Conservation (phyloP, 2,113 vertebrate species). For the Stictonetta naevosa region DNA sequence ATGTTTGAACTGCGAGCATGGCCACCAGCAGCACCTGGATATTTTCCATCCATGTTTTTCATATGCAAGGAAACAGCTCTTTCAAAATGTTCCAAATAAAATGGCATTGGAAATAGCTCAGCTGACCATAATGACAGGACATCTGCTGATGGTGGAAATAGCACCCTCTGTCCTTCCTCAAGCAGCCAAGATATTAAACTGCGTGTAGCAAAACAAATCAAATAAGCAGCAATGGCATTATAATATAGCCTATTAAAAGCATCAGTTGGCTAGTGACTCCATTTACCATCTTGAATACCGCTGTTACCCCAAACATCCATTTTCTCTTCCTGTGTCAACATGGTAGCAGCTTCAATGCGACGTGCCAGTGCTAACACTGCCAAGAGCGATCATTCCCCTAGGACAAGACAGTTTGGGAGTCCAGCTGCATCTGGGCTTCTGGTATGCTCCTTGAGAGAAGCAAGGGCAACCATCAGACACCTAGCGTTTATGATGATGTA, state of each 20-base stretch:
- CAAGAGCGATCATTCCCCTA: background rate
- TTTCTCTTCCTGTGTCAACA: background rate
- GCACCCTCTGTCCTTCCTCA: background rate
- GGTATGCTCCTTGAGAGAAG: background rate
- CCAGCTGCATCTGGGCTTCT: background rate
- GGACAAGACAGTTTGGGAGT: background rate
- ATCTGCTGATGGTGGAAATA: background rate
- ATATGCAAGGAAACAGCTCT: background rate
- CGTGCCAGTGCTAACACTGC: background rate
- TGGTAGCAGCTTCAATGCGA: background rate
- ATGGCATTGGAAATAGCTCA: background rate
- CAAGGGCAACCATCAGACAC: background rate
- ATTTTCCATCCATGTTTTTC: background rate
- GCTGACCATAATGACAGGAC: background rate
- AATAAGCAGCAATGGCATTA: background rate
- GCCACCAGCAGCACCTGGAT: background rate
- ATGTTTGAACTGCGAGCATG: background rate
- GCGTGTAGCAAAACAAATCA: background rate
- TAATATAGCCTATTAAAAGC: background rate
- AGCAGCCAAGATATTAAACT: background rate
- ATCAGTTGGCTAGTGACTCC: background rate
- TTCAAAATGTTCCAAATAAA: background rate
- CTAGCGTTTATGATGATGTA: background rate
- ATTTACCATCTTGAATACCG: background rate
- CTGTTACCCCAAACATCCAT: background rate